Evolutionary conservation across 2,797 vertebrate genomes (phyloP), one percentile per base, ranked within the genome.

Genomic region (Benthosema pterotum): DNA sequence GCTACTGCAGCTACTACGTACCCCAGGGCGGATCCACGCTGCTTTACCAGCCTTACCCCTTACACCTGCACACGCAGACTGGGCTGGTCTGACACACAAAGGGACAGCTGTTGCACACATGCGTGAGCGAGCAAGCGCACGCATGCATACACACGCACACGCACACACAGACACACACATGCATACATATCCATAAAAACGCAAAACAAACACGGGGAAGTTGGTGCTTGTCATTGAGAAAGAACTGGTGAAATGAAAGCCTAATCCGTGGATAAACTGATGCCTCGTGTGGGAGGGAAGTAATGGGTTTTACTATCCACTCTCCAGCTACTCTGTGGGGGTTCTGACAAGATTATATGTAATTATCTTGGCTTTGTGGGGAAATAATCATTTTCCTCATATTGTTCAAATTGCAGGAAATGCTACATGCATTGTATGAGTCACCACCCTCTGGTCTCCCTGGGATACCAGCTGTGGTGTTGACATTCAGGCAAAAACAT

Each of bases 1-100:
- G 88, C 81, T 96, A 95, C 87, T 95, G 87, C 91, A 93, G 77
- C 86, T 98, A 96, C 77, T 98, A 95, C 88, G 90, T 96, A 74
- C 89, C 93, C 71, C 93, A 94, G 5, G 94, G 94, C 60, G 96
- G 93, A 2, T 91, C 94, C 0, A 80, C 93, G 5, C 57, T 97
- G 82, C 92, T 95, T 63, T 98, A 95, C 83, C 95, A 96, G 79
- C 94, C 94, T 0, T 97, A 95, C 79, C 91, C 95, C 52, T 83
- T 94, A 72, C 93, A 95, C 79, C 89, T 95, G 83, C 91, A 92
- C 78, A 74, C 94, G 75, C 95, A 94, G 80, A 94, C 94, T 17
- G 86, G 91, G 70, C 90, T 94, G 70, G 92, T 95, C 75, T 97
- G 94, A 86, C 42, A 50, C 43, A 5, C 46, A 60, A 15, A 7